Base-by-base conservation (phyloP, 2,113 vertebrate species). In the Petrocephalus zakoni region DNA sequence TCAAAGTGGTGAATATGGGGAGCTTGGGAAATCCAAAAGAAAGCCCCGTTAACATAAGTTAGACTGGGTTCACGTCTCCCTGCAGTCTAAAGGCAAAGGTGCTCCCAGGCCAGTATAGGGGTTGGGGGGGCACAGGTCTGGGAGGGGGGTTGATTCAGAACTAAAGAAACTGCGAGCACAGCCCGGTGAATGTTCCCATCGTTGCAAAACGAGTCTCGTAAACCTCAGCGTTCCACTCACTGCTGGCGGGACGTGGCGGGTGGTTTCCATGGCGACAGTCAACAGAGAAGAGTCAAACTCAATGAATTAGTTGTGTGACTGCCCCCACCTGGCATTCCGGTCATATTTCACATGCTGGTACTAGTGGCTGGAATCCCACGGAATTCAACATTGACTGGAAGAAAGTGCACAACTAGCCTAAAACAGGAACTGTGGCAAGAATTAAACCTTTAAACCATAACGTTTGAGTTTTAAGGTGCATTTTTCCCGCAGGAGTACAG, bases 261-360 rank as follows among this genome's bases (percentile, higher is more conserved):
- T 22, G 34, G 86, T n/a, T 87, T 87, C 85, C 55, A 37, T 25
- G 55, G 86, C 22, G 34, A 87, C 9, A 8, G 86, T 87, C 53
- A 87, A 87, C 55, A 87, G 34, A 58, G 86, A 86, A 21, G 37
- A 37, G 37, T 7, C 34, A 55, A 52, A 19, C 21, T 61, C 17
- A 86, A 86, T 19, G 10, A 87, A 64, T 34, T 11, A 88, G 90
- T 86, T 47, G 88, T 87, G 90, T n/a, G 21, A 25, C 21, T 64
- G 58, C 37, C 21, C 34, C 51, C 19, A 42, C 56, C 34, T 42
- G 34, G 19, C 55, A 61, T 87, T 87, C 51, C 55, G 42, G 19
- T 47, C 86, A 87, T 87, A 61, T 61, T 61, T 87, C 53, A 49
- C 47, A 58, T 29, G 2, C 25, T 10, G 29, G 34, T 87, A 58